phyloP scores from a whole-genome alignment of 2,888 invertebrate species.

The Ormyrus rosae region DNA sequence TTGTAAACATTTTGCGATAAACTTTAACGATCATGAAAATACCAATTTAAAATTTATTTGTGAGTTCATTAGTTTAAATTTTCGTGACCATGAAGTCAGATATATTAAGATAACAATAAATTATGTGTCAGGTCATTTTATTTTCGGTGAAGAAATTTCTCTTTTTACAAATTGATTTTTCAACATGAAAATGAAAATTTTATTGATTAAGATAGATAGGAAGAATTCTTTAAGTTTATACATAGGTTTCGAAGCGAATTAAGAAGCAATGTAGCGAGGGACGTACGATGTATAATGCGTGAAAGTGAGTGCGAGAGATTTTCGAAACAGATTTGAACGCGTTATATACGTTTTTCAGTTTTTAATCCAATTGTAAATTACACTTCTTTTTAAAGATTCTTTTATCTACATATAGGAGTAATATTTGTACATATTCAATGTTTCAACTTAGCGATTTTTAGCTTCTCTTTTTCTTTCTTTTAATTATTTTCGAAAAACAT shows the following conservation, averaged over 20 bases:
- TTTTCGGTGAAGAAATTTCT: too few species aligned
- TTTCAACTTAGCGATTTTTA: slow-evolving; percentile 21
- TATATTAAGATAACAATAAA: too few species aligned
- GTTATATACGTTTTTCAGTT: slow-evolving; percentile 41
- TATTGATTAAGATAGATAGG: slow-evolving; percentile 31
- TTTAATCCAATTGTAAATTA: slow-evolving; percentile 40
- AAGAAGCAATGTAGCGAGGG: neutral
- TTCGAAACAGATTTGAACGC: slow-evolving; percentile 36
- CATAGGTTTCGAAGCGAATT: slow-evolving; percentile 1
- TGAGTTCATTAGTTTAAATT: too few species aligned
- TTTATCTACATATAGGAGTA: slow-evolving; percentile 13
- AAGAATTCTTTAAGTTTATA: slow-evolving; percentile 35
- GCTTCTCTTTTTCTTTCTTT: slow-evolving; percentile 10
- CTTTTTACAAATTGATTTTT: slow-evolving; percentile 10
- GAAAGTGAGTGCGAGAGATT: slow-evolving; percentile 16
- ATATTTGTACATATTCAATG: slow-evolving; percentile 49
- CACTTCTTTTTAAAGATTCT: slow-evolving; percentile 22
- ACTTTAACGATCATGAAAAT: too few species aligned
- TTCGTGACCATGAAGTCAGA: too few species aligned
- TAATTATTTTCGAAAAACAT: neutral
- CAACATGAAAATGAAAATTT: slow-evolving; percentile 7
- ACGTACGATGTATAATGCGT: neutral
- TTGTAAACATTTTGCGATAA: too few species aligned
- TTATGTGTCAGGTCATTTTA: too few species aligned
- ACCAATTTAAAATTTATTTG: too few species aligned